Evolutionary conservation across 2,797 vertebrate genomes (phyloP).

Genomic region (Hydrophis major): DNA sequence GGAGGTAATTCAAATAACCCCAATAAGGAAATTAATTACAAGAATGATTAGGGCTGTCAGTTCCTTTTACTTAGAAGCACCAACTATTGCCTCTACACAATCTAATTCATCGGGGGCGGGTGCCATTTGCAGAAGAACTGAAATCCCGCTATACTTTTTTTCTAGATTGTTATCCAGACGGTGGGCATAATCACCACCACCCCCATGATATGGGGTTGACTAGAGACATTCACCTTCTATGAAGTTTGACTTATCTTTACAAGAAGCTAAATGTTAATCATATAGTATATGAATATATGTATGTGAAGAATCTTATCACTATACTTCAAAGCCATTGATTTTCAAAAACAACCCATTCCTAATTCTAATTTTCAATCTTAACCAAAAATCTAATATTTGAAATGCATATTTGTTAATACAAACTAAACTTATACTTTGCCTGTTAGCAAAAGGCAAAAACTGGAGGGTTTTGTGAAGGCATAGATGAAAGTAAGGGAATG

Average conservation of each 20-base stretch:
- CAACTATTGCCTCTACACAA: conserved; percentile 61
- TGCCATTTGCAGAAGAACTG: background rate
- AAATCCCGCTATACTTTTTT: conserved; percentile 24
- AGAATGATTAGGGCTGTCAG: conserved; percentile 66
- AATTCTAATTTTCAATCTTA: background rate
- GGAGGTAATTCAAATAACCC: conserved; percentile 58
- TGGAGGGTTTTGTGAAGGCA: background rate
- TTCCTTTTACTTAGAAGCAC: conserved; percentile 65
- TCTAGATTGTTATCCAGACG: background rate
- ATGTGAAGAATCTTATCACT: background rate
- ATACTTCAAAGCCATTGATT: background rate
- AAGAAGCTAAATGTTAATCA: background rate
- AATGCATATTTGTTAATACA: background rate
- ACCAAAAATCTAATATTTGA: background rate
- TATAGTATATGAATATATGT: background rate
- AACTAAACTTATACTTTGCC: background rate
- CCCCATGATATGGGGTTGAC: background rate
- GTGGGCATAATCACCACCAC: background rate
- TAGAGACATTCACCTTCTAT: background rate
- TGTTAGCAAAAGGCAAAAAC: background rate
- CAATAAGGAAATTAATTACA: conserved; percentile 67
- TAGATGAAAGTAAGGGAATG: background rate
- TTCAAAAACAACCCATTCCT: background rate
- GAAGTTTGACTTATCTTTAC: background rate
- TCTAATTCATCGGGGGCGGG: conserved; percentile 2